These are phyloP conservation scores for Varanus komodoensis DNA, from an alignment of 2,113 vertebrate genomes.

Conservation along the genomic window DNA sequence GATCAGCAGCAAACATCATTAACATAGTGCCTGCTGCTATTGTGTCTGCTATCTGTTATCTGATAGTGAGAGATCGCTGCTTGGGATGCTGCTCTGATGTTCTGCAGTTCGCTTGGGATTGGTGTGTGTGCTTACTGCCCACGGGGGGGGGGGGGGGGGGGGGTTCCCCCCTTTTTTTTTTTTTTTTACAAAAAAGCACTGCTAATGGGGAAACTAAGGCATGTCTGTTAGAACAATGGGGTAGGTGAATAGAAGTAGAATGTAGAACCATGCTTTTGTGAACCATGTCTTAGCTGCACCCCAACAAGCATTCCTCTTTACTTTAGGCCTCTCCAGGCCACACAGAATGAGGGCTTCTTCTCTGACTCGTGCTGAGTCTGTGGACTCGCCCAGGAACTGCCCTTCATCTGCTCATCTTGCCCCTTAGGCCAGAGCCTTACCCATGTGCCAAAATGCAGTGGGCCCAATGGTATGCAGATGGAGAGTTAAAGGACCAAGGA, in stretches of 20 bases:
- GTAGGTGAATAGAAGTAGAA: background rate
- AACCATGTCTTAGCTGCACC: background rate
- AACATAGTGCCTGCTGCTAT: no score
- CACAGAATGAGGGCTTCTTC: background rate
- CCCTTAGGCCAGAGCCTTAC: background rate
- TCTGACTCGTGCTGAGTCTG: background rate
- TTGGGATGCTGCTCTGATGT: no score
- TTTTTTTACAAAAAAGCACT: no score
- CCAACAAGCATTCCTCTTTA: background rate
- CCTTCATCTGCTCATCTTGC: background rate
- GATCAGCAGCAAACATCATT: no score
- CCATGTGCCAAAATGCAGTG: background rate
- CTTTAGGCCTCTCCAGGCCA: background rate
- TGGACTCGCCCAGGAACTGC: background rate
- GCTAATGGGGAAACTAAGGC: no score
- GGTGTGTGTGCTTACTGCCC: no score
- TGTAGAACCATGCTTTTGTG: no score
- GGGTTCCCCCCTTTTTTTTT: no score
- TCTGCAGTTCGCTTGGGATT: no score
- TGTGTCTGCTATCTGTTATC: no score
- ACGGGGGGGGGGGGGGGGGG: no score
- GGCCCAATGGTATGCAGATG: background rate
- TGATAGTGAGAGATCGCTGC: no score
- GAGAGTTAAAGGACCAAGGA: background rate
- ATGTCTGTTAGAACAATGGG: background rate